Conservation (phyloP, 1,140 invertebrate genomes). For the Calephelis nemesis region DNA sequence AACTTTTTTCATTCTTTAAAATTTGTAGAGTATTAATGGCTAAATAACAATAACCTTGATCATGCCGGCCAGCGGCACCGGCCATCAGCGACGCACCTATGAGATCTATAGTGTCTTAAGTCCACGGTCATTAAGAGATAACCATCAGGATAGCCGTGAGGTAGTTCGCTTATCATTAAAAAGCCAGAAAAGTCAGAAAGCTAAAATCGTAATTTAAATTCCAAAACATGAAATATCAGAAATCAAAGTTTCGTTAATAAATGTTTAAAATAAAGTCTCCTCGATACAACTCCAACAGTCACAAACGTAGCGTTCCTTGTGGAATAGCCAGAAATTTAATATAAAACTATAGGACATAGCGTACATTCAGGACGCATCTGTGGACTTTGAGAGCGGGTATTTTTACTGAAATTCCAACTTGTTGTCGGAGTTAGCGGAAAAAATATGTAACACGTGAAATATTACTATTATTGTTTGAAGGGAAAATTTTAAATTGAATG, state of each 20-base stretch:
- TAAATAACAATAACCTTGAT: too few species aligned
- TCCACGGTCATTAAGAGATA: too few species aligned
- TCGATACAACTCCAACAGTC: conserved; percentile 4
- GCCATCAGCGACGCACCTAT: too few species aligned
- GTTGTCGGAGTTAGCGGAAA: conserved; percentile 32
- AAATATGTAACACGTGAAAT: conserved; percentile 36
- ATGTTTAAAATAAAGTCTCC: conserved; percentile 13
- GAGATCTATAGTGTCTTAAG: too few species aligned
- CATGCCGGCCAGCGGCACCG: too few species aligned
- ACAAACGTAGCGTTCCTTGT: conserved; percentile 8
- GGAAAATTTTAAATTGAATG: conserved; percentile 34
- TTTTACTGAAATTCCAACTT: conserved; percentile 37
- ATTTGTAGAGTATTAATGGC: too few species aligned
- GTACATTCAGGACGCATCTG: conserved; percentile 37
- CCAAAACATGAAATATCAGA: too few species aligned
- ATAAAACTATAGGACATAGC: conserved; percentile 36
- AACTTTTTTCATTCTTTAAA: too few species aligned
- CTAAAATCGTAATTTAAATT: too few species aligned
- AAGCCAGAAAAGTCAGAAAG: too few species aligned
- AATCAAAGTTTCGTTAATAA: not conserved
- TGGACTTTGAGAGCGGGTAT: conserved; percentile 33
- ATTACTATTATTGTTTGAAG: conserved; percentile 35
- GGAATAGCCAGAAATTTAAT: conserved; percentile 34
- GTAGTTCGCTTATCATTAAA: too few species aligned
- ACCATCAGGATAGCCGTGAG: too few species aligned